Percentiles rank a stretch among this genome's conserved stretches.
Conservation (phyloP, 2,113 vertebrate species). For the Lepidothrix coronata region DNA sequence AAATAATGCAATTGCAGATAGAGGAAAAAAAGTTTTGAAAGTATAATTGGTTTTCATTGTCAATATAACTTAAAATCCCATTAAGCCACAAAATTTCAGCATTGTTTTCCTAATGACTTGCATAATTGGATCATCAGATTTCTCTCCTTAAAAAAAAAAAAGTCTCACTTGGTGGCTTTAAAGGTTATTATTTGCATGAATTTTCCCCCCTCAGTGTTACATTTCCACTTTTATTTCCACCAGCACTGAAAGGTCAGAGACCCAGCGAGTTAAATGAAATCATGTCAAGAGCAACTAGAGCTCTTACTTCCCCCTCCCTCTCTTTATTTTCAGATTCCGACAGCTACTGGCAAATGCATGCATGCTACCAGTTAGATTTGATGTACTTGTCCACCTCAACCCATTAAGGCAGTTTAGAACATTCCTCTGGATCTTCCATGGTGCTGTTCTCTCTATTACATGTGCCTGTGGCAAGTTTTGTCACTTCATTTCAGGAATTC, state of each 20-base stretch:
- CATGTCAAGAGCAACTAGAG: constrained; percentile 33
- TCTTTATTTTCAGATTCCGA: not conserved
- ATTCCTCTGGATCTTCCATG: not conserved
- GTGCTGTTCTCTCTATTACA: not conserved
- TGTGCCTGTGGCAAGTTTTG: not conserved
- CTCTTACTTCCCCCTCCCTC: not conserved
- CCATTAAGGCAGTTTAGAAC: not conserved
- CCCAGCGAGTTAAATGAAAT: constrained; percentile 49
- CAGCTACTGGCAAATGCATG: not conserved
- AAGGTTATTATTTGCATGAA: constrained; percentile 59
- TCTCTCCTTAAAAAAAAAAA: not conserved
- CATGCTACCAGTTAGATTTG: not conserved
- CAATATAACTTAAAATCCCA: constrained; percentile 70
- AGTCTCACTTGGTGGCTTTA: not conserved
- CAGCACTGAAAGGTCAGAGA: constrained; percentile 42
- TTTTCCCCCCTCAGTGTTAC: constrained; percentile 2
- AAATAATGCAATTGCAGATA: constrained; percentile 49
- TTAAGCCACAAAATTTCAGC: constrained; percentile 65
- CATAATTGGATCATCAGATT: constrained; percentile 68
- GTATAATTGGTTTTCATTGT: constrained; percentile 68
- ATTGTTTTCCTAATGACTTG: constrained; percentile 69
- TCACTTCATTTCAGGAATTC: not conserved
- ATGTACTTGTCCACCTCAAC: not conserved
- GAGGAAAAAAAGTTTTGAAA: constrained; percentile 48
- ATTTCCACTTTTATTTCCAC: constrained; percentile 39